A percentile compares a stretch with the other conserved stretches of the same genome.
Evolutionary conservation across 2,797 vertebrate species (phyloP).

Genomic region (Prionace glauca): DNA sequence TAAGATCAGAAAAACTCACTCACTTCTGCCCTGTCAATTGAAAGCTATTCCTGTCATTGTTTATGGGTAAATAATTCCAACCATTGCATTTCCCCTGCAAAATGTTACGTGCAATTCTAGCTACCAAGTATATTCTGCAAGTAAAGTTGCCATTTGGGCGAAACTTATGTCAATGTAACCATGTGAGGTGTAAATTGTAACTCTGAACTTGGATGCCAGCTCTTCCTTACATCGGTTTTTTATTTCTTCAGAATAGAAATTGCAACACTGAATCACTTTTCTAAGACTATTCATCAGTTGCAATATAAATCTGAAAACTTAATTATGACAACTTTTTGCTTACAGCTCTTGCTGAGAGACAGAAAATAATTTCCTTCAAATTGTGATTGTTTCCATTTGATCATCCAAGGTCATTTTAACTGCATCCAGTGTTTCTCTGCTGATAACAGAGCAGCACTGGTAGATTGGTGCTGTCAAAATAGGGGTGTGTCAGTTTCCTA

Average conservation of each 20-base stretch:
- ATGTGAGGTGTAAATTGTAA: slow-evolving; percentile 9
- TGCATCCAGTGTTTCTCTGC: slow-evolving; percentile 46
- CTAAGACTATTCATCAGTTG: not conserved
- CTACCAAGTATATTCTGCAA: not conserved
- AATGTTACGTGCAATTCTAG: not conserved
- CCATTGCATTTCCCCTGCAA: not conserved
- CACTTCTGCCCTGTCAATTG: not conserved
- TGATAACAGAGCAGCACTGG: slow-evolving; percentile 55
- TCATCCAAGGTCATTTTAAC: slow-evolving; percentile 47
- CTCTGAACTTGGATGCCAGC: not conserved
- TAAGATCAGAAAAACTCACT: not conserved
- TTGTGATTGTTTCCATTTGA: slow-evolving; percentile 46
- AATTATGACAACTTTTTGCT: not conserved
- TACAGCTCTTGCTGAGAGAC: not conserved
- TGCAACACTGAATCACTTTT: not conserved
- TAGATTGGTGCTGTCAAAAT: slow-evolving; percentile 59
- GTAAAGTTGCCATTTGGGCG: slow-evolving; percentile 2
- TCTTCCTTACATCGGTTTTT: not conserved
- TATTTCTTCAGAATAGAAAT: not conserved
- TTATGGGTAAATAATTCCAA: not conserved
- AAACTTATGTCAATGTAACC: slow-evolving; percentile 11
- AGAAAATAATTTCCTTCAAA: not conserved
- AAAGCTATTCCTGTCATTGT: not conserved
- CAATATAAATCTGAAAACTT: not conserved
- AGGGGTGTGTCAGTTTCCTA: slow-evolving; percentile 69